Base-by-base conservation (phyloP, 2,888 invertebrate species). In the Willowsia nigromaculata region DNA sequence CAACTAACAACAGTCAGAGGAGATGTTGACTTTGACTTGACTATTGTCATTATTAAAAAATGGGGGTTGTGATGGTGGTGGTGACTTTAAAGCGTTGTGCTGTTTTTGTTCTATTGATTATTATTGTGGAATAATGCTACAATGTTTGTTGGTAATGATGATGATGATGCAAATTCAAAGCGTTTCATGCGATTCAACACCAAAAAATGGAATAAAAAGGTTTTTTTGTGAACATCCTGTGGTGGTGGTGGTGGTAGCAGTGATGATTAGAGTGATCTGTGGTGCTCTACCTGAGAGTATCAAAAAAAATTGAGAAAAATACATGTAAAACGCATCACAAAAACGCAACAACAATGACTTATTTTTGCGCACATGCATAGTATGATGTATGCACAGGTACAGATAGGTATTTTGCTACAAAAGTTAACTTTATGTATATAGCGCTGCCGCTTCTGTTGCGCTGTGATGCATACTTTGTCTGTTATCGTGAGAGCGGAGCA, bases 251-350 rank as follows among this genome's bases (percentile, higher is more conserved):
- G 62, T 5, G n/a, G 65, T 33, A 33, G 33, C 33, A 30, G 62
- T 5, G n/a, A 33, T 78, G 76, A 78, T 78, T 78, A 78, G 53
- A 78, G 76, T 78, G 47, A 78, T 78, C 50, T 78, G 47, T 78
- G 76, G 76, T 78, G 76, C 76, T 78, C 76, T 78, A 78, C 53
- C 76, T 40, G 76, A n/a, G n/a, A n/a, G n/a, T 47, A n/a, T 78
- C n/a, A 27, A 50, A 71, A 40, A 40, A 59, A 59, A 53, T 18
- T 43, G 47, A 74, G 43, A 40, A 25, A 43, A 43, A 74, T 43
- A 40, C 37, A 25, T 74, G n/a, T n/a, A n/a, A n/a, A n/a, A n/a
- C n/a, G n/a, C n/a, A n/a, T n/a, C n/a, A 68, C 1, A 27, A 5
- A 53, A 50, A 47, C 27, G 53, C 76, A 78, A 30, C 76, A 78